A percentile compares a stretch with the other conserved stretches of the same genome.
These are phyloP conservation scores for Volucella inflata DNA, from an alignment of 2,888 invertebrate genomes.

Conservation along the genomic window DNA sequence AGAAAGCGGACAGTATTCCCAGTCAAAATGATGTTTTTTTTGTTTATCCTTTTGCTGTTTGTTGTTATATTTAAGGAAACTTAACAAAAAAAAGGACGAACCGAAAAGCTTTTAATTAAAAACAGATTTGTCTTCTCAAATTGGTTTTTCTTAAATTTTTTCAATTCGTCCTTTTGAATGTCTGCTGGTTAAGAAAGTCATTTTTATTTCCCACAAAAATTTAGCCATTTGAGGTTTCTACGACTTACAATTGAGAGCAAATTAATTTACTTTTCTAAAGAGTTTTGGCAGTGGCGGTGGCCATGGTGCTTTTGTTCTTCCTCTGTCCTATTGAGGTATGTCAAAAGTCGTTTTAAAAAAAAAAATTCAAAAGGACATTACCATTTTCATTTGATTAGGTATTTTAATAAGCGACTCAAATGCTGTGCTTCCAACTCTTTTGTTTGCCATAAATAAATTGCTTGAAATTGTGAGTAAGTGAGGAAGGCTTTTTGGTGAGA, in stretches of 20 bases:
- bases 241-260: not conserved
- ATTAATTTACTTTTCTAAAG: not conserved
- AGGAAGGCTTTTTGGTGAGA: not conserved
- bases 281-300: not conserved
- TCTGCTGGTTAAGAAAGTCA: not conserved
- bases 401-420: constrained; percentile 5
- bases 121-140: constrained; percentile 1
- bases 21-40: not conserved
- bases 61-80: not conserved
- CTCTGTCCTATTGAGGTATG: not conserved
- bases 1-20: not conserved
- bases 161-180: constrained; percentile 13
- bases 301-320: not conserved
- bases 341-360: not conserved
- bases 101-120: constrained; percentile 25
- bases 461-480: not conserved
- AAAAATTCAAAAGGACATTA: not conserved
- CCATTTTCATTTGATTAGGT: constrained; percentile 13
- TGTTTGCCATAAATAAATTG: not conserved
- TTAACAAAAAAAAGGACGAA: not conserved
- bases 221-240: not conserved
- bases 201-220: constrained; percentile 23
- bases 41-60: not conserved
- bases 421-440: not conserved
- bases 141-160: constrained; percentile 1